Evolutionary conservation across 2,797 vertebrate genomes (phyloP).

Genomic region (Nasua narica): DNA sequence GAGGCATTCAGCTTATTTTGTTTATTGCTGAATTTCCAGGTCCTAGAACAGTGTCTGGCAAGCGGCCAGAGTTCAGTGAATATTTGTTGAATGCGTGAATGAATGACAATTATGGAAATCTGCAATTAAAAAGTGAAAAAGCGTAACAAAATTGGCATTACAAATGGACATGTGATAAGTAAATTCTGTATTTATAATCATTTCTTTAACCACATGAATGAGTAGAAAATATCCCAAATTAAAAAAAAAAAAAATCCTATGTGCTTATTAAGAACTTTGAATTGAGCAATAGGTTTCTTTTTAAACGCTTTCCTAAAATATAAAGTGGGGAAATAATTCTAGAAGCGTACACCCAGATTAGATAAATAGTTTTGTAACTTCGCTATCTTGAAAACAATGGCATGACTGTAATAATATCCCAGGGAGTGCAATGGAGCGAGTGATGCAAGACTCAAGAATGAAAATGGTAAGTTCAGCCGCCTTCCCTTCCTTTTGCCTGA

Average conservation of each 20-base stretch:
- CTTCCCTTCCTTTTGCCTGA: background rate
- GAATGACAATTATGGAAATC: background rate
- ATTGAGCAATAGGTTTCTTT: background rate
- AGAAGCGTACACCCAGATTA: background rate
- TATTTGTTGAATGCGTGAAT: background rate
- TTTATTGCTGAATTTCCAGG: background rate
- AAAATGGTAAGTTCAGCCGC: conserved; percentile 28
- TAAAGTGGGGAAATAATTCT: background rate
- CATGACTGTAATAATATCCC: background rate
- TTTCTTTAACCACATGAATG: background rate
- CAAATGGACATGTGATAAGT: background rate
- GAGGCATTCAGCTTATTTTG: background rate
- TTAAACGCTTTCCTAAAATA: background rate
- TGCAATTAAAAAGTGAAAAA: background rate
- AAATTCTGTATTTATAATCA: background rate
- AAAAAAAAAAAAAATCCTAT: background rate
- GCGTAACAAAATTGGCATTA: background rate
- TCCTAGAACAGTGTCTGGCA: background rate
- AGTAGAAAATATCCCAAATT: background rate
- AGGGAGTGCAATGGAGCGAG: background rate
- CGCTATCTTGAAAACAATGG: background rate
- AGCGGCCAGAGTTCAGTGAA: background rate
- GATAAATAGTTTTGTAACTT: background rate
- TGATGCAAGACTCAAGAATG: background rate
- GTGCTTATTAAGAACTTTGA: background rate